These are phyloP conservation scores for Spongilla lacustris DNA, from an alignment of 37 sponge, comb jelly and placozoan species.

Conservation along the genomic window DNA sequence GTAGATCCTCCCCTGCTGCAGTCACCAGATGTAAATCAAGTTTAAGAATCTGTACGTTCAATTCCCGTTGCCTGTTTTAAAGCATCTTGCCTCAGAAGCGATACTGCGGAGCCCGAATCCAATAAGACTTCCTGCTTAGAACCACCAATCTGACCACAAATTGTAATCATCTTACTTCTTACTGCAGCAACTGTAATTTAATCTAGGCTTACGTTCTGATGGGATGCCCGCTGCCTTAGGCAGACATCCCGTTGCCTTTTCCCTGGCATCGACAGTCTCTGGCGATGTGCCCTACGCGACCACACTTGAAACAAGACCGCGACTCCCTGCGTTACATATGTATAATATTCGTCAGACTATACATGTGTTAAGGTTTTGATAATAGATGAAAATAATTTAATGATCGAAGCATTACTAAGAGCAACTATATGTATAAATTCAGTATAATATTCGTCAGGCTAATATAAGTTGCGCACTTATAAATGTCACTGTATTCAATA, in stretches of 20 bases:
- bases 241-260: slow-evolving; percentile 48
- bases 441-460: too few species aligned
- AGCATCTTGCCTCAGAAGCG: slow-evolving; percentile 21
- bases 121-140: slow-evolving; percentile 22
- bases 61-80: background rate
- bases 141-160: slow-evolving; percentile 13
- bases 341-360: too few species aligned
- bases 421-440: too few species aligned
- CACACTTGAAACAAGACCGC: slow-evolving; percentile 9
- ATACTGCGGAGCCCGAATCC: slow-evolving; percentile 47
- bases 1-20: slow-evolving; percentile 49
- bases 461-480: too few species aligned
- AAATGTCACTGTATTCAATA: too few species aligned
- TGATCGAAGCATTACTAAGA: too few species aligned
- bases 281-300: slow-evolving; percentile 17
- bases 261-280: slow-evolving; percentile 41
- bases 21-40: slow-evolving; percentile 43
- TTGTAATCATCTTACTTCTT: background rate
- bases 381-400: too few species aligned
- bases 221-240: slow-evolving; percentile 19
- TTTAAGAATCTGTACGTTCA: background rate
- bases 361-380: too few species aligned
- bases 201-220: background rate
- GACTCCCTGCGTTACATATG: background rate
- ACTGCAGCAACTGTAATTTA: slow-evolving; percentile 16